phyloP scores from a whole-genome alignment of 1,140 invertebrate species.

The Lanistes nyassanus region DNA sequence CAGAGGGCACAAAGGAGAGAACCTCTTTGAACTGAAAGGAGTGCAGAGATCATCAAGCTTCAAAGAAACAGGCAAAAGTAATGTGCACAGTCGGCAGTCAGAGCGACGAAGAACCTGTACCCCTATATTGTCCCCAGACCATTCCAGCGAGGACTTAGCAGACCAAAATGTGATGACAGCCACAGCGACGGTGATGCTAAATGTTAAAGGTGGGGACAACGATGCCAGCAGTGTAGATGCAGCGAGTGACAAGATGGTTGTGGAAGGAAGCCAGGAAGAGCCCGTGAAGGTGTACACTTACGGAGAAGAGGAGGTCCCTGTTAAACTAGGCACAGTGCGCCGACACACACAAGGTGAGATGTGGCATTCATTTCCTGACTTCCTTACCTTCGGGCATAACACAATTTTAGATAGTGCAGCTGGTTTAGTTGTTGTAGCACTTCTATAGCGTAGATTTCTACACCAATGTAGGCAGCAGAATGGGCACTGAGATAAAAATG shows the following conservation, averaged over 20 bases:
- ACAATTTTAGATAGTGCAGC: no score
- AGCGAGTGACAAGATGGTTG: constrained; percentile 7
- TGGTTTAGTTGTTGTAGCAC: no score
- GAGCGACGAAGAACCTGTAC: constrained; percentile 56
- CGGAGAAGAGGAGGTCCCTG: constrained; percentile 43
- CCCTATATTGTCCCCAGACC: constrained; percentile 44
- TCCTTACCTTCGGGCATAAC: no score
- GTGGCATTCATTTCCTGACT: no score
- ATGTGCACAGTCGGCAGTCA: constrained; percentile 30
- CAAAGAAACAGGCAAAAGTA: constrained; percentile 41
- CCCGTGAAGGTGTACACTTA: constrained; percentile 39
- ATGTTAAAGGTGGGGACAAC: not conserved
- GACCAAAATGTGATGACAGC: not conserved
- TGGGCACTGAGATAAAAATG: no score
- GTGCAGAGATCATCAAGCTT: constrained; percentile 56
- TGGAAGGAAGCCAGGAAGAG: constrained; percentile 6
- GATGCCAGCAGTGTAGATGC: not conserved
- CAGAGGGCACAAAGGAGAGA: constrained; percentile 19
- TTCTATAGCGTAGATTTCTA: no score
- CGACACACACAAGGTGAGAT: constrained; percentile 47
- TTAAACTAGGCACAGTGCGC: constrained; percentile 45
- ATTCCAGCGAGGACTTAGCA: constrained; percentile 8
- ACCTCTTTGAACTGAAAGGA: constrained; percentile 20
- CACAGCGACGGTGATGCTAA: not conserved
- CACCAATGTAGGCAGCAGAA: no score